Evolutionary conservation across 2,113 vertebrate genomes (phyloP).

Genomic region (Oreochromis tanganicae): DNA sequence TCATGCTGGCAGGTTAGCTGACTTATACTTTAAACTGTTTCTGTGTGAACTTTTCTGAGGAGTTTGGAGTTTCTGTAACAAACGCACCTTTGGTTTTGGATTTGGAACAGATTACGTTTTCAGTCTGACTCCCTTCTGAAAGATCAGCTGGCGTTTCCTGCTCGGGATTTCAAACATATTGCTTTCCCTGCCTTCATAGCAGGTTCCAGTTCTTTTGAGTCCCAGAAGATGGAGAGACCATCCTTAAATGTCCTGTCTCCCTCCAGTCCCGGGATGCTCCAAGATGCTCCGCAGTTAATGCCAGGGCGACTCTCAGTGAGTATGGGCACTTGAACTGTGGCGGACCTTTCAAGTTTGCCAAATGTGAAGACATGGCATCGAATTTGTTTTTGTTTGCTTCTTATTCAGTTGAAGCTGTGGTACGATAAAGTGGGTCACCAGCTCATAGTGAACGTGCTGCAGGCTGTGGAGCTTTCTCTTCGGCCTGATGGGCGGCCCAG

Average conservation of each 20-base stretch:
- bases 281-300: slow-evolving; percentile 88
- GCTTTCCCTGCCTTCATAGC: slow-evolving; percentile 40
- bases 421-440: slow-evolving; percentile 97
- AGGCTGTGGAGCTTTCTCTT: slow-evolving; percentile 86
- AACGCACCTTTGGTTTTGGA: neutral
- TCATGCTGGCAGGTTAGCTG: slow-evolving; percentile 8
- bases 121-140: neutral
- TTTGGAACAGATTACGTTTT: neutral
- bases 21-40: neutral
- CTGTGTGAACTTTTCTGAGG: neutral
- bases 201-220: slow-evolving; percentile 99
- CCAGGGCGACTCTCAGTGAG: slow-evolving; percentile 93
- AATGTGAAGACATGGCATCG: neutral
- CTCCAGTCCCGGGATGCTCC: slow-evolving; percentile 88
- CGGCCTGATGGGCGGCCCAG: slow-evolving; percentile 88
- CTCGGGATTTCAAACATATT: neutral
- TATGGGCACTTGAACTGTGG: neutral
- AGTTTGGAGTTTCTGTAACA: neutral
- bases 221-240: slow-evolving; percentile 98
- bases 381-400: neutral
- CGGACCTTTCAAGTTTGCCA: neutral
- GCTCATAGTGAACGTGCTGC: slow-evolving; percentile 93
- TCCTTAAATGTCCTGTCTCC: slow-evolving; percentile 97
- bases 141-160: neutral
- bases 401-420: slow-evolving; percentile 89